Conservation (phyloP, 2,888 invertebrate genomes). For the Melanostoma scalare region DNA sequence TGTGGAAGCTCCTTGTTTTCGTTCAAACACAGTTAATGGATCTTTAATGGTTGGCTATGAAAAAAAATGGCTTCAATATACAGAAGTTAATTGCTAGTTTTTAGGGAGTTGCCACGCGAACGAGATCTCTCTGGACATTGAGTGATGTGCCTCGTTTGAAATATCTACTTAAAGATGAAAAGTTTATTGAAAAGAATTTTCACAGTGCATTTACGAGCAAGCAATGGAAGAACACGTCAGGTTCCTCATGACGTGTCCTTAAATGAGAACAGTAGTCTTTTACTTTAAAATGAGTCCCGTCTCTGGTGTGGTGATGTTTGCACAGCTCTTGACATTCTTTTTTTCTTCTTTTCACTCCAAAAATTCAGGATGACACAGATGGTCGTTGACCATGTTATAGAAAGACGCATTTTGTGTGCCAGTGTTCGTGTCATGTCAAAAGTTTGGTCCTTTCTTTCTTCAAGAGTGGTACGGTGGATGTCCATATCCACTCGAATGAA, state of each 20-base stretch:
- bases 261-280: conserved; percentile 43
- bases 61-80: conserved; percentile 52
- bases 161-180: conserved; percentile 47
- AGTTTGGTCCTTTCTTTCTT: conserved; percentile 45
- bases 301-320: conserved; percentile 70
- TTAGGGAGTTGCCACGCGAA: conserved; percentile 34
- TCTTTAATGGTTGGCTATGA: conserved; percentile 64
- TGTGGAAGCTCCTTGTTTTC: conserved; percentile 48
- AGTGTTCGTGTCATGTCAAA: conserved; percentile 72
- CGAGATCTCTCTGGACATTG: conserved; percentile 50
- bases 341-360: conserved; percentile 43
- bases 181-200: conserved; percentile 54
- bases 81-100: conserved; percentile 67
- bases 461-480: conserved; percentile 32
- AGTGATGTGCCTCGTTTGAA: conserved; percentile 63
- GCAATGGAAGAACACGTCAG: conserved; percentile 57
- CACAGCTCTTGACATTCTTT: conserved; percentile 68
- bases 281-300: conserved; percentile 14
- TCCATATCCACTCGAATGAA: conserved; percentile 56
- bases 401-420: conserved; percentile 51
- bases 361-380: conserved; percentile 55
- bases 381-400: conserved; percentile 44
- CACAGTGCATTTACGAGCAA: conserved; percentile 37
- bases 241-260: conserved; percentile 49
- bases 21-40: conserved; percentile 70